Base-by-base conservation (phyloP, 1,140 invertebrate species). In the Samia ricini region DNA sequence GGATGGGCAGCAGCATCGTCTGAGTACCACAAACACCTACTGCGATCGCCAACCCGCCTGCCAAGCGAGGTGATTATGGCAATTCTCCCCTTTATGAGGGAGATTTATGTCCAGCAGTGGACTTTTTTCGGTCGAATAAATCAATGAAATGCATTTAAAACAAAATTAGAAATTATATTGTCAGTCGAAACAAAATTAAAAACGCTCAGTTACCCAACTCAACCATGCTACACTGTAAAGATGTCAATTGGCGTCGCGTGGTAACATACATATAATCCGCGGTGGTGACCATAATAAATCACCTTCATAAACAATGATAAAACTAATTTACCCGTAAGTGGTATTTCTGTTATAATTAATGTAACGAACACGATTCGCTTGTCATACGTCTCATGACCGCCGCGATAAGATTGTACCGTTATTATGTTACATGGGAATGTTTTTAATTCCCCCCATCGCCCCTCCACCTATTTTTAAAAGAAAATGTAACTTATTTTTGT, bases 341-440 rank as follows among this genome's bases (percentile, higher is more conserved):
- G 65, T 67, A 67, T 67, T 67, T 67, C 48, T 67, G 50, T 67
- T n/a, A n/a, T n/a, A 63, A 67, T 67, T 59, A 67, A 67, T 67
- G 56, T 56, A 56, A 60, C 50, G 60, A 56, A 60, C 50, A 62
- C 59, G 57, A 67, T 67, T 49, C 50, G 56, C 22, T 42, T 51
- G 60, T 60, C 33, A 55, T 42, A 67, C 50, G 42, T 33, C 33
- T n/a, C 33, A 57, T 57, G 26, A 56, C 7, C n/a, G n/a, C 10
- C 20, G 5, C 56, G 56, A 57, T 57, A 20, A 57, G 56, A 57
- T 55, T 55, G 50, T 52, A 8, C 7, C 33, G 12, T 42, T 15
- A 36, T 12, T 15, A 42, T 42, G 33, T 42, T 10, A 10, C 18
- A 51, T 51, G 18, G 50, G 20, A 19, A 21, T 21, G 18, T 52